Conservation (phyloP, 1,140 invertebrate genomes). For the Neodiprion fabricii region DNA sequence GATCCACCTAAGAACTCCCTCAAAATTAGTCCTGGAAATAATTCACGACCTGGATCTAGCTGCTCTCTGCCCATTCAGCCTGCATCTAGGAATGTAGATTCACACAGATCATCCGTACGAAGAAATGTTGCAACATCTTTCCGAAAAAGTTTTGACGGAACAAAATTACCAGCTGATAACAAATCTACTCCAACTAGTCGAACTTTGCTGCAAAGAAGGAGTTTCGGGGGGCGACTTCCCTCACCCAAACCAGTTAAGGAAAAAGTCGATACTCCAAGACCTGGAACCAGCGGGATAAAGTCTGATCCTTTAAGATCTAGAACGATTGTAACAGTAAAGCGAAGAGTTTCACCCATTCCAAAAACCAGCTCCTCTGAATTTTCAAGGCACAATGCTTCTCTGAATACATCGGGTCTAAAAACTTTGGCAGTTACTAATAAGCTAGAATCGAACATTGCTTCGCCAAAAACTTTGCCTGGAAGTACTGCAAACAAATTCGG, state of each 20-base stretch:
- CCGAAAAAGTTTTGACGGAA: neutral
- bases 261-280: neutral
- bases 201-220: neutral
- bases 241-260: neutral
- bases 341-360: neutral
- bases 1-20: neutral
- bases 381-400: neutral
- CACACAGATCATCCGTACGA: neutral
- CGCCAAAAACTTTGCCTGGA: neutral
- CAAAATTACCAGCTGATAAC: neutral
- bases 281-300: neutral
- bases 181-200: neutral
- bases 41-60: neutral
- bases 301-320: neutral
- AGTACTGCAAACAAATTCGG: neutral
- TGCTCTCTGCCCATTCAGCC: neutral
- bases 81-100: neutral
- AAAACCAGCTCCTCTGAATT: neutral
- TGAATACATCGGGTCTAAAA: neutral
- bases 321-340: neutral
- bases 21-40: neutral
- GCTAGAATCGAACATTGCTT: neutral
- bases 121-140: neutral
- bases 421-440: neutral
- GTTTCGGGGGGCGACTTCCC: neutral